These are phyloP conservation scores for Halcyon leucocephala DNA, from an alignment of 2,797 vertebrate genomes.

Conservation along the genomic window DNA sequence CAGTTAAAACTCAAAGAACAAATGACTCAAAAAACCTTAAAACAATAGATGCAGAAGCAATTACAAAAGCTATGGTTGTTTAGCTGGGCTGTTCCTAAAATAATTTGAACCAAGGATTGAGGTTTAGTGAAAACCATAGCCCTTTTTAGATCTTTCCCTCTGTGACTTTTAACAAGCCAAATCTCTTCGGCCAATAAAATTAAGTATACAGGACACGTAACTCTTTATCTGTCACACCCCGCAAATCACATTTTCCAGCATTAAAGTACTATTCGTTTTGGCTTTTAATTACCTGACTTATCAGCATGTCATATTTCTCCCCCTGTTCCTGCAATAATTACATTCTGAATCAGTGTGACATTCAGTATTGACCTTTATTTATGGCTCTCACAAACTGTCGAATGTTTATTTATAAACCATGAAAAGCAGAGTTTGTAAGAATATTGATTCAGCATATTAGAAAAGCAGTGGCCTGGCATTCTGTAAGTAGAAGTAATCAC, in stretches of 20 bases:
- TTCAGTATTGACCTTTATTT: constrained; percentile 70
- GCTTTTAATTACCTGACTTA: constrained; percentile 71
- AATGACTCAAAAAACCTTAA: neutral
- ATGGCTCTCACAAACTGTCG: constrained; percentile 35
- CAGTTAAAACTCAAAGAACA: neutral
- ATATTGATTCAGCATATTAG: constrained; percentile 56
- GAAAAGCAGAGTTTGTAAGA: constrained; percentile 67
- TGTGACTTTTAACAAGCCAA: neutral
- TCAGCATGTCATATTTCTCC: constrained; percentile 59
- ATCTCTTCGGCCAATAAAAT: constrained; percentile 6
- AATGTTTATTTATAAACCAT: constrained; percentile 72
- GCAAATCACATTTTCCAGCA: constrained; percentile 64
- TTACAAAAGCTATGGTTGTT: neutral
- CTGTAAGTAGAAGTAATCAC: constrained; percentile 64
- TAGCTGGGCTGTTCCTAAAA: neutral
- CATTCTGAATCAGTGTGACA: constrained; percentile 63
- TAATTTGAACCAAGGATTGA: neutral
- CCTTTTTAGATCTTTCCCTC: neutral
- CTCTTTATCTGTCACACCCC: constrained; percentile 44
- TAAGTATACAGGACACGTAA: constrained; percentile 12
- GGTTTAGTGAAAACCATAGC: neutral
- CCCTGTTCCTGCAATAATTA: constrained; percentile 27
- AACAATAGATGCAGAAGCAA: neutral
- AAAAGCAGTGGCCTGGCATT: constrained; percentile 59
- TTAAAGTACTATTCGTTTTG: constrained; percentile 62